Evolutionary conservation across 2,797 vertebrate species (phyloP).

Genomic region (Karalla daura): DNA sequence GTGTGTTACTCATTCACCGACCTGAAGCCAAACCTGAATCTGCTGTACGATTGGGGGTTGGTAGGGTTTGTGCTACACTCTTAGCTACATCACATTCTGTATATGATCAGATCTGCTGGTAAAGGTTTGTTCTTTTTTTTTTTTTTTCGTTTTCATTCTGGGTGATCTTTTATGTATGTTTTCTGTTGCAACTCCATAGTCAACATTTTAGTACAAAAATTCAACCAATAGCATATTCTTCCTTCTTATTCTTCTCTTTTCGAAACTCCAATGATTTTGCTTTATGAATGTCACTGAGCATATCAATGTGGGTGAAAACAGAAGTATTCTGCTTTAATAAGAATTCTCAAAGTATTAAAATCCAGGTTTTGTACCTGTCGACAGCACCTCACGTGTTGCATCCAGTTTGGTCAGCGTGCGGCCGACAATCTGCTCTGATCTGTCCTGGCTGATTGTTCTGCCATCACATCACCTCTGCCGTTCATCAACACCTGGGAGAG

Average conservation of each 20-base stretch:
- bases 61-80: no score
- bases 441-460: slow-evolving; percentile 38
- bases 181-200: no score
- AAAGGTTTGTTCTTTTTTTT: no score
- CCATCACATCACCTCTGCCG: slow-evolving; percentile 63
- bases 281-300: slow-evolving; percentile 33
- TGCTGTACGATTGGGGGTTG: no score
- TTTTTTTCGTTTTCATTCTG: no score
- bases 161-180: no score
- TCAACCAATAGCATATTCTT: neutral
- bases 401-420: slow-evolving; percentile 59
- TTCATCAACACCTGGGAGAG: slow-evolving; percentile 57
- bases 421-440: slow-evolving; percentile 53
- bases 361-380: slow-evolving; percentile 61
- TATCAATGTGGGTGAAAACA: slow-evolving; percentile 17
- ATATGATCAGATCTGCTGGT: no score
- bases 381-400: slow-evolving; percentile 22
- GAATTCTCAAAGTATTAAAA: slow-evolving; percentile 20
- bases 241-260: neutral
- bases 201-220: neutral
- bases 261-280: slow-evolving; percentile 10
- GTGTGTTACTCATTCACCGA: no score
- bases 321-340: no score
- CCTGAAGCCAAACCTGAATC: no score
- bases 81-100: no score